A percentile compares a stretch with the other conserved stretches of the same genome.
Evolutionary conservation across 1,140 invertebrate genomes (phyloP).

Genomic region (Eumeta japonica): DNA sequence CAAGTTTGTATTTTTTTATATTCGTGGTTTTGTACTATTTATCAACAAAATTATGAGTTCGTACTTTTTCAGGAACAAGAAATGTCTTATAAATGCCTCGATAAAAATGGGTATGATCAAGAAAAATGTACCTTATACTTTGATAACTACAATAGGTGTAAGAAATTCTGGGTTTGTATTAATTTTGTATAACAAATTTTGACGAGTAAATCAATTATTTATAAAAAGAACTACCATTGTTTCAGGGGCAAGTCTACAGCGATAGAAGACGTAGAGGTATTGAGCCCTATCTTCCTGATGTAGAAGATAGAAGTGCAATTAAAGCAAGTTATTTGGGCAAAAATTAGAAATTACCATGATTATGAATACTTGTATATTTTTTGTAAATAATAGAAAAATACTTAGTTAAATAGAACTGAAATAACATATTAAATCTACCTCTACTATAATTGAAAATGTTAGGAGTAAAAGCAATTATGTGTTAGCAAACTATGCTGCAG

Average conservation of each 20-base stretch:
- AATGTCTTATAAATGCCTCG: conserved; percentile 60
- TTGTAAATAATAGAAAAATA: conserved; percentile 1
- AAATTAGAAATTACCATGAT: too few species aligned
- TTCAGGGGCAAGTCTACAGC: conserved; percentile 45
- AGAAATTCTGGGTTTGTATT: conserved; percentile 62
- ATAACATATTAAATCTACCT: too few species aligned
- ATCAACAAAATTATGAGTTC: too few species aligned
- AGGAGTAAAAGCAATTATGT: too few species aligned
- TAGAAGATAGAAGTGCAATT: conserved; percentile 53
- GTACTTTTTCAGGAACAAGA: conserved; percentile 62
- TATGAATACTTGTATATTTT: too few species aligned
- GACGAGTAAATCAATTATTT: conserved; percentile 4
- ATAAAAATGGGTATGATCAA: conserved; percentile 60
- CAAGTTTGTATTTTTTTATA: conserved; percentile 26
- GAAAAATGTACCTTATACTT: conserved; percentile 63
- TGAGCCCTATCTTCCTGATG: conserved; percentile 49
- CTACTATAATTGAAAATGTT: too few species aligned
- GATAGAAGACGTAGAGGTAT: conserved; percentile 51
- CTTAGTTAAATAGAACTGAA: not conserved
- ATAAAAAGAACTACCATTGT: too few species aligned
- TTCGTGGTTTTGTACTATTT: too few species aligned
- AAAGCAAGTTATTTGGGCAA: conserved; percentile 51
- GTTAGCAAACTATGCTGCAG: too few species aligned
- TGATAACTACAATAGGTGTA: conserved; percentile 66
- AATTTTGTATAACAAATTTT: conserved; percentile 1